These are phyloP conservation scores for fruit fly (Drosophila melanogaster) DNA, from an alignment of 1,140 invertebrate species.

Conservation along the genomic window Release_6_plus_ISO1_MT NC_004354.4:9758001-9758500, in stretches of 20 bases:
- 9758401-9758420: constrained; percentile 39
- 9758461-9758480: constrained; percentile 84
- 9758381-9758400: constrained; percentile 67
- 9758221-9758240: no score
- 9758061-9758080: neutral
- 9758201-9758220: no score
- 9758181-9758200: no score
- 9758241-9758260: no score
- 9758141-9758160: no score
- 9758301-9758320: neutral
- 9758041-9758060: neutral
- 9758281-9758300: no score
- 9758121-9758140: no score
- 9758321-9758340: neutral
- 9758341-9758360: neutral
- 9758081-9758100: neutral
- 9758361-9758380: constrained; percentile 19
- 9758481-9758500: constrained; percentile 83
- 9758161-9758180: no score
- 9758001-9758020: constrained; percentile 56
- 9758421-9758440: constrained; percentile 42
- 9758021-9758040: constrained; percentile 33
- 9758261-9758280: no score
- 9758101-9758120: neutral
- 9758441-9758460: constrained; percentile 73